phyloP scores from a whole-genome alignment of 1,140 invertebrate species.

The Helicorthomorpha holstii region DNA sequence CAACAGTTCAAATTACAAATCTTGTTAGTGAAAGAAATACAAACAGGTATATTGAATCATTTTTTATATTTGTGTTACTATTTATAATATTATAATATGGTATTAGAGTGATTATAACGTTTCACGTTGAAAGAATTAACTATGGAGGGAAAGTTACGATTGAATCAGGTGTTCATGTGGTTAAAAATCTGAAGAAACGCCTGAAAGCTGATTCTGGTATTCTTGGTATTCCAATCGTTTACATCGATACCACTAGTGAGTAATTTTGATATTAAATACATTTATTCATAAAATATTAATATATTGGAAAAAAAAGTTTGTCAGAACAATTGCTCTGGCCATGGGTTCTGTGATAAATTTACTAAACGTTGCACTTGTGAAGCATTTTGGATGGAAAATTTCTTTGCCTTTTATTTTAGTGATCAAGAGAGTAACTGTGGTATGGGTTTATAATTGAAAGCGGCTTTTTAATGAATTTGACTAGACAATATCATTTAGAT shows the following conservation, averaged over 20 bases:
- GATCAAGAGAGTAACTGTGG: slow-evolving; percentile 57
- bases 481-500: slow-evolving; percentile 34
- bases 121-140: slow-evolving; percentile 27
- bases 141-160: background rate
- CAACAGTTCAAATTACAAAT: background rate
- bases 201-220: slow-evolving; percentile 48
- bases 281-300: slow-evolving; percentile 7
- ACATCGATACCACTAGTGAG: slow-evolving; percentile 47
- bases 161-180: slow-evolving; percentile 18
- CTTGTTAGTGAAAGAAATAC: background rate
- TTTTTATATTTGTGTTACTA: background rate
- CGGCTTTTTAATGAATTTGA: slow-evolving; percentile 2
- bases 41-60: background rate
- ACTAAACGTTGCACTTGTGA: slow-evolving; percentile 74
- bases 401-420: slow-evolving; percentile 41
- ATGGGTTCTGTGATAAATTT: slow-evolving; percentile 70
- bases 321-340: slow-evolving; percentile 82
- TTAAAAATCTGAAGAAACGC: slow-evolving; percentile 42
- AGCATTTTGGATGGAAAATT: slow-evolving; percentile 87
- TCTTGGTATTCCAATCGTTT: slow-evolving; percentile 51
- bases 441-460: slow-evolving; percentile 27
- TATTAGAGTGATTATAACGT: slow-evolving; percentile 27
- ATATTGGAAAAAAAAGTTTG: slow-evolving; percentile 35
- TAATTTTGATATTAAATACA: slow-evolving; percentile 2
- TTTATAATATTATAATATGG: background rate